Evolutionary conservation across 2,113 vertebrate genomes (phyloP), one percentile per base, ranked within the genome.

Genomic region (Triplophysa tibetana): DNA sequence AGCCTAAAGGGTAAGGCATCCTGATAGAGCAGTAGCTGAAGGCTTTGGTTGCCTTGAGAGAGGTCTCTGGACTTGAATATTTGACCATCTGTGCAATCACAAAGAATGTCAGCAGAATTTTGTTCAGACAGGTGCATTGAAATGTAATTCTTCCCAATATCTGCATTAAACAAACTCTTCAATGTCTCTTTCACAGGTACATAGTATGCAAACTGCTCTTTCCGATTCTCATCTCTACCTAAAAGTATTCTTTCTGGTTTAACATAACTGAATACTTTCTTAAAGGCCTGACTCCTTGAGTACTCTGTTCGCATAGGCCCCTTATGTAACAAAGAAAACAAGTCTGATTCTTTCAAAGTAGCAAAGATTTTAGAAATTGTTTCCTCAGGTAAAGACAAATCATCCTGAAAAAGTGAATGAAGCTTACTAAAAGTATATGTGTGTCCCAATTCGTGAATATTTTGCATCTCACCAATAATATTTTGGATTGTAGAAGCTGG

Each of bases 1-100:
- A 48, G 9, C 45, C 45, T 48, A 48, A n/a, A n/a, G n/a, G n/a
- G n/a, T n/a, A n/a, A 77, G 29, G 70, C 67, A 41, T 83, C 80
- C 45, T 86, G 81, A 26, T 81, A 79, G n/a, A 85, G 48, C 17
- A 85, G 17, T 3, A 85, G 66, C 12, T 83, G 81, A 52, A 85
- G 66, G 70, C 76, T 45, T 62, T 43, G 73, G 12, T 84, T 82
- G 74, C 81, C 61, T 24, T 74, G 29, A 69, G 81, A 85, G 70
- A 79, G 80, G 2, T 8, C 14, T 21, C 76, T 81, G 9, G 21
- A 82, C n/a, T 60, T 72, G 16, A 86, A 77, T 26, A 70, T 50
- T 13, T 81, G 54, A 12, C 82, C 80, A 81, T 86, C 80, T 56
- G 2, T 48, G 23, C 66, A 48, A 72, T 74, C 75, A 75, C n/a